Base-by-base conservation (phyloP, 2,888 invertebrate species). In the Xestia xanthographa region DNA sequence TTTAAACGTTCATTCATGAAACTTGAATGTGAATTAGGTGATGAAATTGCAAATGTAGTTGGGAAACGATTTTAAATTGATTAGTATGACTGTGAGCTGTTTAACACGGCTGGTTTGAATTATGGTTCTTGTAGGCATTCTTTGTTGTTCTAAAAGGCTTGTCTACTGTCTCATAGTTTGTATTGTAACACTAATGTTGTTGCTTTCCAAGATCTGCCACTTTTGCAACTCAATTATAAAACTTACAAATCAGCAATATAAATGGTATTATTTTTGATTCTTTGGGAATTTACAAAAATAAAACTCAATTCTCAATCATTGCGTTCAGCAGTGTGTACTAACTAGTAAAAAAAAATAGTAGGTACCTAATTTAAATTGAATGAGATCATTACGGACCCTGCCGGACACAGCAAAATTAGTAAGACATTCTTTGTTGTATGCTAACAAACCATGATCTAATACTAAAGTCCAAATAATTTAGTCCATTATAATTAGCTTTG, bases 1-100 rank as follows among this genome's bases (percentile, higher is more conserved):
- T 83, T 77, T 73, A 63, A 74, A 84, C 67, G 69, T 84, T 80
- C 80, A 86, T 88, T 84, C 85, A 86, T 78, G 87, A 86, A 81
- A 83, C 78, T 66, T 80, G 77, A 83, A 81, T 80, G 71, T 60
- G 62, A 80, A 83, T 80, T 74, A 77, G 66, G 78, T 73, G 67
- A 75, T 87, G 67, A 45, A 86, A 78, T 78, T 82, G 79, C 38
- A 73, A 85, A 85, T 71, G 63, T 62, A 45, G 29, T 72, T 50
- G 22, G 41, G 58, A 48, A 66, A 60, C 29, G n/a, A 45, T 58
- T 29, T 60, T 62, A n/a, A 80, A 66, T 67, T 78, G 17, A 50
- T 34, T 34, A 65, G n/a, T 34, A 34, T 34, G 29, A 17, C n/a
- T 9, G 56, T 65, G 48, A 53, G 38, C 12, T 43, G 56, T 45